Evolutionary conservation across 2,888 invertebrate species (phyloP).

Genomic region (Harmothoe impar): DNA sequence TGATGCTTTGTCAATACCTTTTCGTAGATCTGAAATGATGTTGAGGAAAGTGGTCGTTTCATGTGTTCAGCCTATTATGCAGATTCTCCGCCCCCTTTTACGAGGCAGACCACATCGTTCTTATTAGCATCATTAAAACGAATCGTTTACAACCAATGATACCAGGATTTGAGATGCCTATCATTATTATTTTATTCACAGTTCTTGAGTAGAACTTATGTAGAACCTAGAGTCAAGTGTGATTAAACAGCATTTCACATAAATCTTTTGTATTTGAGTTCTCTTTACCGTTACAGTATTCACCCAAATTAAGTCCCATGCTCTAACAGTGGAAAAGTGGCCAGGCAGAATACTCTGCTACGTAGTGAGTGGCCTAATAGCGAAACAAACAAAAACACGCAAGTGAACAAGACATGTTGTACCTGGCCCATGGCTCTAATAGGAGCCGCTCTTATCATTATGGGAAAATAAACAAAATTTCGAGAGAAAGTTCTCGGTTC

Average conservation of each 20-base stretch:
- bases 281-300: too few species aligned
- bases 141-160: not conserved
- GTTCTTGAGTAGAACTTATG: not conserved
- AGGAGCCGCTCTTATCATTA: too few species aligned
- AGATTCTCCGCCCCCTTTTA: not conserved
- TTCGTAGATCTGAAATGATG: not conserved
- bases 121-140: not conserved
- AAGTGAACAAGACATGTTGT: too few species aligned
- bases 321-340: too few species aligned
- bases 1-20: not conserved
- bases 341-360: too few species aligned
- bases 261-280: not conserved
- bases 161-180: not conserved
- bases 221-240: not conserved
- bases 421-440: too few species aligned
- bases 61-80: not conserved
- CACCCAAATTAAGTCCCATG: too few species aligned
- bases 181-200: not conserved
- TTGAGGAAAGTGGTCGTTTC: not conserved
- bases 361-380: too few species aligned
- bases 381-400: too few species aligned
- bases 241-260: conserved; percentile 8
- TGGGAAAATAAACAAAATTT: too few species aligned
- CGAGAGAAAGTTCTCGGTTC: too few species aligned
- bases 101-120: not conserved